Evolutionary conservation across 2,888 invertebrate species (phyloP), one percentile per base, ranked within the genome.

Genomic region (Apotomis betuletana): DNA sequence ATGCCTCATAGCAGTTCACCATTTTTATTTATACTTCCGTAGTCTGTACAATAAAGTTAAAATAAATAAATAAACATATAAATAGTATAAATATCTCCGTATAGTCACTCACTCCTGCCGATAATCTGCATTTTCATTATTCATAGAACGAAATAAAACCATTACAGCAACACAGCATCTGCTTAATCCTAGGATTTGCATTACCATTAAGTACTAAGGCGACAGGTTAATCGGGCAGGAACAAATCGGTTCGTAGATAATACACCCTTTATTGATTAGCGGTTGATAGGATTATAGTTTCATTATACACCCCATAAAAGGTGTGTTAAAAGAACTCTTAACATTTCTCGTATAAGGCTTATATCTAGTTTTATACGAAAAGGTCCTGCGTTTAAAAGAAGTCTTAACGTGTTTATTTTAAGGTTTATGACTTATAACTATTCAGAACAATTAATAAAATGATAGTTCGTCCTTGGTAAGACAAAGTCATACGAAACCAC

Each of bases 171-270:
- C 4, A 57, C 49, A 54, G 51, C 70, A 60, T 71, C 67, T 70
- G 70, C 61, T 12, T 15, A 46, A 6, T 49, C 59, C 44, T 10
- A 46, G 8, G 36, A 55, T 49, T 61, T 36, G 51, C 27, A 57
- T 52, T 51, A 54, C 4, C 41, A 6, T 65, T 57, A 13, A 15
- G n/a, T 58, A 41, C 51, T 60, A 49, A 59, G 61, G 15, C 51
- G 70, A 67, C 70, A 49, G 70, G 13, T 55, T 57, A 67, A 61
- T 71, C 70, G 61, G 60, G 67, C 70, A 71, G 55, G 60, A 71
- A 71, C 70, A 71, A 71, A 71, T 71, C 12, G 67, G 51, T 55
- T 51, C 27, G 27, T 5, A 60, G 15, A 54, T 44, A 65, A 60
- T 46, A 64, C 58, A 55, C 13, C 38, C 46, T 60, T 71, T 71